These are phyloP conservation scores for Ctenosaura bakeri DNA, from an alignment of 2,797 vertebrate genomes.

Conservation along the genomic window DNA sequence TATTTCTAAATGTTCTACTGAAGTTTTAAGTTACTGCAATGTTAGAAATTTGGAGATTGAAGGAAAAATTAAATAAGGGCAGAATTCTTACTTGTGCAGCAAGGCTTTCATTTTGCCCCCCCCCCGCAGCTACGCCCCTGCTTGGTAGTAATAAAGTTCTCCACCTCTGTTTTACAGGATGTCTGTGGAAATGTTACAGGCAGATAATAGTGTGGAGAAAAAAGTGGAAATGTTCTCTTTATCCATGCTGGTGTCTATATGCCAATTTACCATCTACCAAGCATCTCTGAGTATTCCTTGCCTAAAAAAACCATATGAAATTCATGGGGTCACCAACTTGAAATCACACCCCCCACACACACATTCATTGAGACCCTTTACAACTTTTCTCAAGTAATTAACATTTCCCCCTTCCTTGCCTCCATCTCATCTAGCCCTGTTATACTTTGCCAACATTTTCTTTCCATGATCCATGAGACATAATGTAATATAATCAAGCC, in stretches of 20 bases:
- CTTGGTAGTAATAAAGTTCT: neutral
- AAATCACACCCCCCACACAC: constrained; percentile 8
- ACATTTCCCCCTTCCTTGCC: constrained; percentile 42
- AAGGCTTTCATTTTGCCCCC: too few species aligned
- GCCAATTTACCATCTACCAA: constrained; percentile 48
- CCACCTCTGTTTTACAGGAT: neutral
- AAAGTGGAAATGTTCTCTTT: too few species aligned
- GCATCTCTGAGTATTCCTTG: too few species aligned
- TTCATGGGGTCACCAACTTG: too few species aligned
- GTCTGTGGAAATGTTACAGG: neutral
- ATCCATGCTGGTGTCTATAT: neutral
- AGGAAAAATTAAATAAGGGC: too few species aligned
- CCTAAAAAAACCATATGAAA: too few species aligned
- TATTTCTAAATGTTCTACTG: too few species aligned
- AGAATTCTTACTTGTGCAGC: too few species aligned
- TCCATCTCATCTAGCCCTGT: constrained; percentile 52
- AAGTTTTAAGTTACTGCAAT: too few species aligned
- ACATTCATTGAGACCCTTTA: constrained; percentile 47
- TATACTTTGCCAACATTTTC: constrained; percentile 59
- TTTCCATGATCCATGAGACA: constrained; percentile 46
- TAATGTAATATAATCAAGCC: constrained; percentile 54
- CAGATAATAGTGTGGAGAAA: neutral
- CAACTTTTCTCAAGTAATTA: constrained; percentile 65
- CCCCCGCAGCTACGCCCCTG: too few species aligned
- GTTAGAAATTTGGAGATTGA: too few species aligned